Base-by-base conservation (phyloP, 1,140 invertebrate genomes). In the Drosophila triauraria region DNA sequence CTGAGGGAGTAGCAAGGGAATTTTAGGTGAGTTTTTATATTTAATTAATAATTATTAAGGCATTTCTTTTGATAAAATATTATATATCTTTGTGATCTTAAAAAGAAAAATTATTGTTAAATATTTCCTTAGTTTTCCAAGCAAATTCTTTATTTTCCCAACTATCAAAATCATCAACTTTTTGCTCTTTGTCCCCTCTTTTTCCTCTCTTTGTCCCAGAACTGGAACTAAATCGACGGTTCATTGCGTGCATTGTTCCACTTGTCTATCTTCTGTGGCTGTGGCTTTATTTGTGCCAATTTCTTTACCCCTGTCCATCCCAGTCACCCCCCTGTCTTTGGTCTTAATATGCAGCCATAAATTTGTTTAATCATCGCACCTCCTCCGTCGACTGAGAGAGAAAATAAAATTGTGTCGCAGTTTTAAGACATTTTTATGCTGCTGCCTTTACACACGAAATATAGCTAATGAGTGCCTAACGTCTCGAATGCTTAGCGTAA, bases 351-450 rank as follows among this genome's bases (percentile, higher is more conserved):
- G 53, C 53, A 44, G n/a, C 13, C 53, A 42, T 72, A 72, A 72
- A 72, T 72, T 60, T 72, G 68, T 44, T 72, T 44, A 51, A 72
- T 72, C 53, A 51, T 72, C 67, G 23, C 61, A 12, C 25, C 51
- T 9, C 43, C 20, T 32, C 50, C 27, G 3, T 3, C 44, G 20
- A 25, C 58, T 13, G 15, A 38, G 20, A 57, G 15, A 48, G 35
- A 40, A 61, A 43, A 62, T 13, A 35, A 54, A 70, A 40, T 30
- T 30, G 47, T 64, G 65, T 64, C 58, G 65, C 65, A 51, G 35
- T 67, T 12, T 46, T 2, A 25, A 54, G 67, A 67, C 47, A 32
- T 68, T 44, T 54, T 54, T 46, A 67, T 69, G 65, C 47, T 69
- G 20, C 23, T 38, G 60, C n/a, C 61, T 40, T 1, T 20, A 43